Base-by-base conservation (phyloP, 1,140 invertebrate species). In the Magallana gigas region DNA sequence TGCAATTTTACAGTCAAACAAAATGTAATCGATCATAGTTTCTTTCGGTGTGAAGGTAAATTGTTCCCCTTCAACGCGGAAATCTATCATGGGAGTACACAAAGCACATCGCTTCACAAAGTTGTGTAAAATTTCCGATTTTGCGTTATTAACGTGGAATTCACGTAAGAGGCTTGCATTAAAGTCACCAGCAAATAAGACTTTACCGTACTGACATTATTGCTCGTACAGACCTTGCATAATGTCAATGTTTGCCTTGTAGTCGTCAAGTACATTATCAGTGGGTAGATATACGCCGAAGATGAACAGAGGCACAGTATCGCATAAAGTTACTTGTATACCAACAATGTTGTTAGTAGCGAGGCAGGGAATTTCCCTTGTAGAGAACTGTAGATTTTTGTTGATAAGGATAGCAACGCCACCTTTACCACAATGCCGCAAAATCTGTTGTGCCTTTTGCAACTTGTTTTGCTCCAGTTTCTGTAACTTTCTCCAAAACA, bases 141-240 rank as follows among this genome's bases (percentile, higher is more conserved):
- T 68, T 8, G 16, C 23, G 23, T 18, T 68, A n/a, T 68, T 68
- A 23, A 23, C 23, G 9, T 68, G 64, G 6, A 68, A 6, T 68
- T 68, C 64, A n/a, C n/a, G 64, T 23, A 68, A n/a, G n/a, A 68
- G 64, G 23, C 64, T 68, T 7, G 64, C 64, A 68, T 68, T 68
- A n/a, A 68, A 68, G 18, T 68, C 64, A 9, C 64, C 18, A 68
- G 64, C 64, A 68, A 68, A 68, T 8, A 68, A n/a, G 16, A 68
- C 64, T 18, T 68, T 14, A n/a, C n/a, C 64, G 9, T 68, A 68
- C n/a, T 68, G 64, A n/a, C n/a, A 68, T 14, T 68, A 23, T 9
- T 68, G 18, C 8, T 68, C 64, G 23, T 68, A 18, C 23, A 68
- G 23, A 68, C 9, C 23, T 6, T 68, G n/a, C 18, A 18, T 23